Evolutionary conservation across 2,113 vertebrate genomes (phyloP).

Genomic region (Miniopterus natalensis): DNA sequence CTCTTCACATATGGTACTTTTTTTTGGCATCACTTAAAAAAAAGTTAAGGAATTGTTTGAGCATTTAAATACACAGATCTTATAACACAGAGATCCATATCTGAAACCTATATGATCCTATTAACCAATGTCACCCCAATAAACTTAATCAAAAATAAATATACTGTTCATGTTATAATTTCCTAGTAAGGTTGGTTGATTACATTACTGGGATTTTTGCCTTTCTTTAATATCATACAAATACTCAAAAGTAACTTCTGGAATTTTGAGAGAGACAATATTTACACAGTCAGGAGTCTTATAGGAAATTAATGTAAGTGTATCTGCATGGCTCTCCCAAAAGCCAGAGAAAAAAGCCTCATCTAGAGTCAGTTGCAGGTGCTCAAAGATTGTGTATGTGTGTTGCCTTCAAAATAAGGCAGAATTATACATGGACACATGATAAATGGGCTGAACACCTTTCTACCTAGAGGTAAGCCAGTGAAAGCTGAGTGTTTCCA

Average conservation of each 20-base stretch:
- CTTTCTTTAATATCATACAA: constrained; percentile 28
- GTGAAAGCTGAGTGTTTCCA: not conserved
- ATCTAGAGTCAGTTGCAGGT: not conserved
- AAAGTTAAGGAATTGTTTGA: constrained; percentile 38
- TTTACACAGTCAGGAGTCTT: constrained; percentile 1
- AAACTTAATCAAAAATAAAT: not conserved
- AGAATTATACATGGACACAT: constrained; percentile 43
- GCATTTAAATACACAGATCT: not conserved
- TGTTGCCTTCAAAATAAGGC: constrained; percentile 22
- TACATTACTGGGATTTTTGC: constrained; percentile 1
- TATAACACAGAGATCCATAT: no score
- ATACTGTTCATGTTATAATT: not conserved
- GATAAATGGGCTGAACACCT: constrained; percentile 32
- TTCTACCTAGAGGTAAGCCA: constrained; percentile 27
- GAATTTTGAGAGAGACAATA: constrained; percentile 43
- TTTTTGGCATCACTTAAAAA: not conserved
- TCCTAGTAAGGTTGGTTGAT: constrained; percentile 24
- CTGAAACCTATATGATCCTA: no score
- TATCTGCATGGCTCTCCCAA: not conserved
- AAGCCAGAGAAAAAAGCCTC: constrained; percentile 32
- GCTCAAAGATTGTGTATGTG: not conserved
- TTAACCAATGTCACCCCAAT: no score
- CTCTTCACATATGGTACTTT: not conserved
- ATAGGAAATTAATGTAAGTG: not conserved
- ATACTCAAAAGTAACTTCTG: constrained; percentile 54